Conservation (phyloP, 1,140 invertebrate species). For the Trichonephila clavipes region DNA sequence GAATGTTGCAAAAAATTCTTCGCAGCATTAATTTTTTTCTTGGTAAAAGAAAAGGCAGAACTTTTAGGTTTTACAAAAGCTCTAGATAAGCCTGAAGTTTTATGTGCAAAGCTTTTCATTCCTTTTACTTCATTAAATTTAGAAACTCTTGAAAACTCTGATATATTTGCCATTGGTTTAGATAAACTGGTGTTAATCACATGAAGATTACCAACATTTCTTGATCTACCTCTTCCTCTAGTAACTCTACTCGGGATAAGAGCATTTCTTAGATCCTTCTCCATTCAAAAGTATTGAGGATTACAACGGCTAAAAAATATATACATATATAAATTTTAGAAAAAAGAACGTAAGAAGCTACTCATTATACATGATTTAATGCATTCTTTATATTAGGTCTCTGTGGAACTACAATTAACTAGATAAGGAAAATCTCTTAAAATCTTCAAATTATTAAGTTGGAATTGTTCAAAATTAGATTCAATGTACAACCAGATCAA, state of each 20-base stretch:
- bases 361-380: too few species aligned
- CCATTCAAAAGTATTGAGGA: neutral
- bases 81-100: neutral
- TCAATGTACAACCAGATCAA: too few species aligned
- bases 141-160: neutral
- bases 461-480: too few species aligned
- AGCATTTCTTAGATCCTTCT: neutral
- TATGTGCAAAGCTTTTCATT: neutral
- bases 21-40: constrained; percentile 23
- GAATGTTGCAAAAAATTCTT: constrained; percentile 2
- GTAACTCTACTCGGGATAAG: neutral
- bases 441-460: too few species aligned
- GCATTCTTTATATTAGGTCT: too few species aligned
- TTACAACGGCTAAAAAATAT: too few species aligned
- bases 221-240: constrained; percentile 9
- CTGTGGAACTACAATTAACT: too few species aligned
- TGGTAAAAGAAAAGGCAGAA: neutral
- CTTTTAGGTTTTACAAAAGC: neutral
- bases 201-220: constrained; percentile 26
- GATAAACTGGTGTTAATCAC: neutral
- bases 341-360: too few species aligned
- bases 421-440: too few species aligned
- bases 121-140: neutral
- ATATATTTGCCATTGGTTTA: neutral
- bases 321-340: too few species aligned